Conservation (phyloP, 2,888 invertebrate species). For the Papilio elwesi region DNA sequence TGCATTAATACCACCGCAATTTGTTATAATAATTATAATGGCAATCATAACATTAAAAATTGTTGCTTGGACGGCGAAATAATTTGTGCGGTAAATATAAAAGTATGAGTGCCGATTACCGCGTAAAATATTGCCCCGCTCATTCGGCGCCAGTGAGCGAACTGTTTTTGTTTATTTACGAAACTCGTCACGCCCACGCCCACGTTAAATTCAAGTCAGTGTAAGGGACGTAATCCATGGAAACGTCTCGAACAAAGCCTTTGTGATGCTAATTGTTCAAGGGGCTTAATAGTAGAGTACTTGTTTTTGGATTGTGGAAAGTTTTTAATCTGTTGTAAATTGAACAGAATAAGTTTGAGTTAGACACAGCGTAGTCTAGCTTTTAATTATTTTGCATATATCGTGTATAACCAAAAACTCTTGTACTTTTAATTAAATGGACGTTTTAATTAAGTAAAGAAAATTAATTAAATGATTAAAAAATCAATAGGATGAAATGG, state of each 20-base stretch:
- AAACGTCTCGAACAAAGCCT: conserved; percentile 16
- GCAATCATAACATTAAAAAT: too few species aligned
- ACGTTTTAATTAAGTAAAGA: too few species aligned
- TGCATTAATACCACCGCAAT: too few species aligned
- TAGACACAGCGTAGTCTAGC: not conserved
- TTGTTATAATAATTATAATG: too few species aligned
- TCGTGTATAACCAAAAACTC: too few species aligned
- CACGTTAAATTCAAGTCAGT: conserved; percentile 15
- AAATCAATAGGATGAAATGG: too few species aligned
- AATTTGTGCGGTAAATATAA: too few species aligned
- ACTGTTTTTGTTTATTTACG: conserved; percentile 35
- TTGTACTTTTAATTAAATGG: too few species aligned
- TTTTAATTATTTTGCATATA: too few species aligned
- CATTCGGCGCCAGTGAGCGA: not conserved
- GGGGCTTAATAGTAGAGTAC: not conserved
- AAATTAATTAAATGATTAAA: too few species aligned
- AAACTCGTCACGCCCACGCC: conserved; percentile 18
- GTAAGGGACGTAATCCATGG: conserved; percentile 4
- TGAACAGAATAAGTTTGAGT: not conserved
- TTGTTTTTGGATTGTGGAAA: conserved; percentile 20
- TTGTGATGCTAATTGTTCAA: conserved; percentile 11
- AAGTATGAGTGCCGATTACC: conserved; percentile 17
- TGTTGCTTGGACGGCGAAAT: too few species aligned
- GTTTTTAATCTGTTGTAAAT: not conserved
- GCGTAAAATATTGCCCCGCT: conserved; percentile 27